Conservation (phyloP, 2,888 invertebrate genomes). For the Noctua fimbriata region DNA sequence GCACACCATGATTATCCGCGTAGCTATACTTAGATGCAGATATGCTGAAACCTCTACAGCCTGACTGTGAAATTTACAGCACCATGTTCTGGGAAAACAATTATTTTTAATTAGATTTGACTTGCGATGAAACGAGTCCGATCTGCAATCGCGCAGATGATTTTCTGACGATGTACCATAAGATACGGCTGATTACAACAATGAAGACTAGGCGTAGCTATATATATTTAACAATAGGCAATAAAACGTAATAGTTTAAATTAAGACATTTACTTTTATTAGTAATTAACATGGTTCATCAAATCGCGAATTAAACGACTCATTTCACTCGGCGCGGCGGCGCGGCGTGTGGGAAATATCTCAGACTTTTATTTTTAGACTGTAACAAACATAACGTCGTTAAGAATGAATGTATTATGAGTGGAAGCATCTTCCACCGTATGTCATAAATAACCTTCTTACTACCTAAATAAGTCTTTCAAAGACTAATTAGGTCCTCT, state of each 20-base stretch:
- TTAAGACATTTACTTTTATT: conserved; percentile 59
- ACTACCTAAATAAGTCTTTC: background rate
- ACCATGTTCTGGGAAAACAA: background rate
- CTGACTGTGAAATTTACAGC: background rate
- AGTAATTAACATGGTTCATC: conserved; percentile 50
- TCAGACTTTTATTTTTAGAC: conserved; percentile 45
- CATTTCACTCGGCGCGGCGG: conserved; percentile 33
- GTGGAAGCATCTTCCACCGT: conserved; percentile 2
- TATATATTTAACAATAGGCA: conserved; percentile 38
- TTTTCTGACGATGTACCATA: background rate
- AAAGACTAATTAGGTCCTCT: background rate
- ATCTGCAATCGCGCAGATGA: background rate
- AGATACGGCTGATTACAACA: conserved; percentile 19
- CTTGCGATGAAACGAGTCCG: background rate
- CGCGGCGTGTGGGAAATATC: conserved; percentile 48
- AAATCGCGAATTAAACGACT: conserved; percentile 39
- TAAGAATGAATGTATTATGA: conserved; percentile 53
- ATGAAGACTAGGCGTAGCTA: background rate
- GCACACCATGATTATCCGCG: background rate
- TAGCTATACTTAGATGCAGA: background rate
- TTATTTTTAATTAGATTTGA: background rate
- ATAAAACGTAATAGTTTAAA: conserved; percentile 46
- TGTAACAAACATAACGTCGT: conserved; percentile 40
- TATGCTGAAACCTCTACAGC: background rate
- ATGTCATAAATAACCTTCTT: background rate